Evolutionary conservation across 2,113 vertebrate genomes (phyloP).

Genomic region (Brachyhypopomus gauderio): DNA sequence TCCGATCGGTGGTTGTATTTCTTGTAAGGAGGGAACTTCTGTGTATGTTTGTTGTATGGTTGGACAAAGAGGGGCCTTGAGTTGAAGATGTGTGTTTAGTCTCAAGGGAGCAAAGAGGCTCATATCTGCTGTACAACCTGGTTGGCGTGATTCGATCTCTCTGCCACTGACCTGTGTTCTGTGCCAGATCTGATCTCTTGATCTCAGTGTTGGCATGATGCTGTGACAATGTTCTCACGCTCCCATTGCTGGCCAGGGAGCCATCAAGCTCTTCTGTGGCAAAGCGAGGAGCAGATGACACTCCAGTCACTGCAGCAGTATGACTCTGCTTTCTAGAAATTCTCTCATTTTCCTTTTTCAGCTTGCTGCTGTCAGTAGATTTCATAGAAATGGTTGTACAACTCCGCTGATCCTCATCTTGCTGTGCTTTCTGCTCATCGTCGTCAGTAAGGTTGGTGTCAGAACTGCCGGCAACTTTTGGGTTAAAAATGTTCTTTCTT

Average conservation of each 20-base stretch:
- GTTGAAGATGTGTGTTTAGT: conserved; percentile 58
- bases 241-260: conserved; percentile 21
- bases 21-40: conserved; percentile 58
- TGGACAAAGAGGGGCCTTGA: not conserved
- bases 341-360: conserved; percentile 28
- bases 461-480: conserved; percentile 81
- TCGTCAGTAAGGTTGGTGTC: conserved; percentile 83
- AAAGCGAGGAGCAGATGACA: conserved; percentile 82
- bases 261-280: conserved; percentile 80
- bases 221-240: conserved; percentile 37
- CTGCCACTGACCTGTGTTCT: conserved; percentile 55
- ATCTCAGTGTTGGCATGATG: conserved; percentile 23
- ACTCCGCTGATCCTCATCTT: conserved; percentile 65
- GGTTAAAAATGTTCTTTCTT: conserved; percentile 74
- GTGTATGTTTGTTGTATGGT: conserved; percentile 70
- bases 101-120: conserved; percentile 82
- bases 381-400: conserved; percentile 63
- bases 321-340: conserved; percentile 47
- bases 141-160: conserved; percentile 70
- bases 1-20: conserved; percentile 20
- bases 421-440: conserved; percentile 66
- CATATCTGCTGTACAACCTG: conserved; percentile 85
- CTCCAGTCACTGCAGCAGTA: conserved; percentile 65
- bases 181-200: conserved; percentile 54
- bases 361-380: conserved; percentile 22